Base-by-base conservation (phyloP, 2,888 invertebrate species). In the Synanthedon formicaeformis region DNA sequence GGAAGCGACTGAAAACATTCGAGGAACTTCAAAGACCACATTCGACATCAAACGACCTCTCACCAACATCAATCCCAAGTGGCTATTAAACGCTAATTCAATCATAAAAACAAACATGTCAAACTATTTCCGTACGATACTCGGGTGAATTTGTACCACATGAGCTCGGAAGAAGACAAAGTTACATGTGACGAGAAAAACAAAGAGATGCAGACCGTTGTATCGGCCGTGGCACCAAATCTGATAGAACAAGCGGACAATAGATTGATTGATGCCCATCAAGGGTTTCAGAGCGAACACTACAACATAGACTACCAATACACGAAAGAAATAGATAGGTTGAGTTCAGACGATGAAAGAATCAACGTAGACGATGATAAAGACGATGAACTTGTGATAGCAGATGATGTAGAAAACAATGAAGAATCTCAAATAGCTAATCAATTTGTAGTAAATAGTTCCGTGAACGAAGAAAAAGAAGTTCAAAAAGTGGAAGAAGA, bases 51-150 rank as follows among this genome's bases (percentile, higher is more conserved):
- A 78, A 79, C 71, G 71, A 62, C 65, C 61, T 48, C 51, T 52
- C 58, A 59, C 71, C 63, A 63, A 64, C 73, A 65, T 66, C 68
- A 69, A 73, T 69, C 67, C 65, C 63, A 60, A 66, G 72, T 64
- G 67, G 66, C 74, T 71, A 79, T 81, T 78, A 77, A 78, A 78
- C 69, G 65, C 71, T 75, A 75, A 81, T 80, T 74, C 78, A 80
- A 82, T 78, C 80, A 82, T 83, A 83, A 82, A 83, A 82, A 81
- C 79, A 82, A 85, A 82, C 81, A 85, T 84, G 83, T 67, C 67
- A 64, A 56, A 67, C 73, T 80, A 77, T 78, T 79, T 76, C 75
- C 66, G 73, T 69, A 67, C 69, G 64, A 67, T 67, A 67, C 71
- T 74, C 67, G 64, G 66, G 58, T 73, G 67, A 73, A 61, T 61